Evolutionary conservation across 2,888 invertebrate species (phyloP).

Genomic region (Thumatha senex): DNA sequence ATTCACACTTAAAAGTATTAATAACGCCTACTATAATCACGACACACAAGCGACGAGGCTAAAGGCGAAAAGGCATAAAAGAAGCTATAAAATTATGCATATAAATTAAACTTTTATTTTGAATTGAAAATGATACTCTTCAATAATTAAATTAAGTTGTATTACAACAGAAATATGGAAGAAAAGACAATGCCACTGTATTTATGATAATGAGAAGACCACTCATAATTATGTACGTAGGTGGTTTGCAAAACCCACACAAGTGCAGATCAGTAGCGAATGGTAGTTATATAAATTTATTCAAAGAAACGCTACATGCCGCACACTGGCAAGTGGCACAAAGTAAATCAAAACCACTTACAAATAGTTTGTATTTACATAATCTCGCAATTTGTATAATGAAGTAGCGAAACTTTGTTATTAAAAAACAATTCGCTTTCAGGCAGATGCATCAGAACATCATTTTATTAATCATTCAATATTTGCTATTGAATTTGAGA

Average conservation of each 20-base stretch:
- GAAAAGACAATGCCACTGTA: slow-evolving; percentile 51
- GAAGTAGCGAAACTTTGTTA: slow-evolving; percentile 68
- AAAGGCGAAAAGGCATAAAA: too few species aligned
- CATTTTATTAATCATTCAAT: slow-evolving; percentile 53
- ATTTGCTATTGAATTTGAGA: slow-evolving; percentile 46
- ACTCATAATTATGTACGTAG: slow-evolving; percentile 53
- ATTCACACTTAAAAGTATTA: too few species aligned
- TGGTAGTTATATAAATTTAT: slow-evolving; percentile 71
- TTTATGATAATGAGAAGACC: slow-evolving; percentile 55
- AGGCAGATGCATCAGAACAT: slow-evolving; percentile 55
- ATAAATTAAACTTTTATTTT: slow-evolving; percentile 14
- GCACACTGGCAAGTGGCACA: slow-evolving; percentile 47
- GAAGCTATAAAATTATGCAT: not conserved
- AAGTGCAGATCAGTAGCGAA: slow-evolving; percentile 71
- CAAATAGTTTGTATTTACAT: slow-evolving; percentile 75
- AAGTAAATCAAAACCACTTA: slow-evolving; percentile 77
- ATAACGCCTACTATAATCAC: too few species aligned
- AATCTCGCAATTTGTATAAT: slow-evolving; percentile 79
- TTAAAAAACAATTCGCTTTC: slow-evolving; percentile 61
- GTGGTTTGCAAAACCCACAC: slow-evolving; percentile 71
- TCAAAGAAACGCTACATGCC: slow-evolving; percentile 65
- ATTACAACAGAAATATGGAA: slow-evolving; percentile 43
- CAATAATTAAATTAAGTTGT: slow-evolving; percentile 46
- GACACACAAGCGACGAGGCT: too few species aligned
- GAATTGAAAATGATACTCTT: slow-evolving; percentile 26